Evolutionary conservation across 92 coral and sea anemone species (phyloP).

Genomic region (Plumapathes pennacea): DNA sequence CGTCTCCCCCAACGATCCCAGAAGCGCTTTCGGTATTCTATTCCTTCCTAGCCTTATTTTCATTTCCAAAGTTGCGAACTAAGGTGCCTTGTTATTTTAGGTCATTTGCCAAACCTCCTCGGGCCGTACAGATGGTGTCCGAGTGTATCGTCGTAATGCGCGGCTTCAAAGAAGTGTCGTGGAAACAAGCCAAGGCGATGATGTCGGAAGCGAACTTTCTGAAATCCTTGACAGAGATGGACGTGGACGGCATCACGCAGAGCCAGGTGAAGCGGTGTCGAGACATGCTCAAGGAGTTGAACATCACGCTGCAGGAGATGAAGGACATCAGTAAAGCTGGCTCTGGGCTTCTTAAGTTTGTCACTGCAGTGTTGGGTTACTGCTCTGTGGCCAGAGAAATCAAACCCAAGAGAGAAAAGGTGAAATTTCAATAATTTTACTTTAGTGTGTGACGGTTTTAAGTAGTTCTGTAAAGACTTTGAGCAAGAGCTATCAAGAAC

Average conservation of each 20-base stretch:
- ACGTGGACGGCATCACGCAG: conserved; percentile 89
- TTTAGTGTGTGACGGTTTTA: too few species aligned
- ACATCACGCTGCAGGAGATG: conserved; percentile 94
- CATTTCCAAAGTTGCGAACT: too few species aligned
- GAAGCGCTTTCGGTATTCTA: too few species aligned
- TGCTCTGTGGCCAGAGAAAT: conserved; percentile 97
- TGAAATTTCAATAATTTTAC: conserved; percentile 20
- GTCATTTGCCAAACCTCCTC: conserved; percentile 99
- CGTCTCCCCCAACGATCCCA: too few species aligned
- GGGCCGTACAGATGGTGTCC: conserved; percentile 95
- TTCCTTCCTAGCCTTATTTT: too few species aligned
- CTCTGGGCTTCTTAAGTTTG: conserved; percentile 92
- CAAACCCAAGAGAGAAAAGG: conserved; percentile 99
- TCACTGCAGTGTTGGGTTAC: conserved; percentile 93
- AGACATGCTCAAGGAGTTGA: conserved; percentile 84
- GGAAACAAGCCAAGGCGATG: conserved; percentile 99
- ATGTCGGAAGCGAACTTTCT: conserved; percentile 99
- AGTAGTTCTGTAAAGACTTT: too few species aligned
- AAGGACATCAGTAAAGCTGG: conserved; percentile 91
- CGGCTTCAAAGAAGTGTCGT: conserved; percentile 88
- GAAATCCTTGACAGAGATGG: conserved; percentile 90
- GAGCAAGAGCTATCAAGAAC: too few species aligned
- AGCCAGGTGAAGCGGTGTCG: conserved; percentile 91
- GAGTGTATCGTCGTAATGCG: conserved; percentile 96
- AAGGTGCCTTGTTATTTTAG: too few species aligned